phyloP scores from a whole-genome alignment of 2,888 invertebrate species.

The Sarcophaga carnaria region DNA sequence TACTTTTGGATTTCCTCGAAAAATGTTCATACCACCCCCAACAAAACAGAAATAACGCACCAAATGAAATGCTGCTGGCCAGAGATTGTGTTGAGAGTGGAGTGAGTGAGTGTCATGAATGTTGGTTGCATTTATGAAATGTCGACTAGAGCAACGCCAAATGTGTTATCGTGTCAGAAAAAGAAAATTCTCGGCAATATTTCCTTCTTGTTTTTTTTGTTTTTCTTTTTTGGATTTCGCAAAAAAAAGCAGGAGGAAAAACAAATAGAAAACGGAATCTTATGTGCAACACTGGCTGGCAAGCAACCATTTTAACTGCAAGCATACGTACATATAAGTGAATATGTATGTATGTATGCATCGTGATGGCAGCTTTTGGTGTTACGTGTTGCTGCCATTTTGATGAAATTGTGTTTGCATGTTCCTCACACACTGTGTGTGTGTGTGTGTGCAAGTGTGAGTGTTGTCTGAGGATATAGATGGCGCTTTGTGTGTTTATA shows the following conservation, averaged over 20 bases:
- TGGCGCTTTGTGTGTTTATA: conserved; percentile 60
- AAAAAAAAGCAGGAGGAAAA: background rate
- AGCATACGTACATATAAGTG: background rate
- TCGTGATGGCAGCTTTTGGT: conserved; percentile 48
- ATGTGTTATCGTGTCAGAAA: conserved; percentile 56
- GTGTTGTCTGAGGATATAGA: conserved; percentile 49
- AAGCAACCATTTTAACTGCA: too few species aligned
- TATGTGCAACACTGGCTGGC: background rate
- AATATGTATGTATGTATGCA: background rate
- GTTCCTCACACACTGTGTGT: conserved; percentile 17
- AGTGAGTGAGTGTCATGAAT: conserved; percentile 29
- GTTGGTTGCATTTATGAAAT: conserved; percentile 53
- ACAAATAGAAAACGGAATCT: background rate
- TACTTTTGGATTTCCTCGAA: background rate
- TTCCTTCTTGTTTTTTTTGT: background rate
- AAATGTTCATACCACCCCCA: background rate
- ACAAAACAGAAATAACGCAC: background rate
- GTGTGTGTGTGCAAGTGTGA: background rate
- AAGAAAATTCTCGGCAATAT: background rate
- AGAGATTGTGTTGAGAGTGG: background rate
- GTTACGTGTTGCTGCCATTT: conserved; percentile 71
- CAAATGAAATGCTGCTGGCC: conserved; percentile 43
- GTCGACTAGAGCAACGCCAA: conserved; percentile 45
- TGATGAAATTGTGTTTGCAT: background rate
- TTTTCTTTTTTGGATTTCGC: conserved; percentile 3